Evolutionary conservation across 2,113 vertebrate genomes (phyloP).

Genomic region (Ageneiosus marmoratus): DNA sequence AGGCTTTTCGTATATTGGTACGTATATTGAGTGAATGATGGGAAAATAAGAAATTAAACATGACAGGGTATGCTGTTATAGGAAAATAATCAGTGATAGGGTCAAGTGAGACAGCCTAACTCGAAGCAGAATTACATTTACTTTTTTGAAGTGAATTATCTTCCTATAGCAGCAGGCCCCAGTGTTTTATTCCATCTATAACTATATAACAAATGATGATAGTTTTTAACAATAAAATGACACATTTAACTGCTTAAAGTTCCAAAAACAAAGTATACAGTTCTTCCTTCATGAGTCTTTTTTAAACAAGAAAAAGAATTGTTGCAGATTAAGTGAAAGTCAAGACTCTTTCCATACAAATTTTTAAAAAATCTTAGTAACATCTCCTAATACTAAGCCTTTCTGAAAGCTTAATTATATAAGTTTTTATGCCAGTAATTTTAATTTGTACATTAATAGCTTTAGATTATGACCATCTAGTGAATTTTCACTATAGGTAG

Average conservation of each 20-base stretch:
- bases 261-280: neutral
- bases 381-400: neutral
- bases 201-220: neutral
- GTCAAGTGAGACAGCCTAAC: neutral
- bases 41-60: neutral
- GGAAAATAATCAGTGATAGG: neutral
- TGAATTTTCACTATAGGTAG: neutral
- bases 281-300: neutral
- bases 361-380: too few relatives aligned
- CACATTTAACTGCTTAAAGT: neutral
- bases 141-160: neutral
- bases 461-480: neutral
- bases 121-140: neutral
- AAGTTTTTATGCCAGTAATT: neutral
- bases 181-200: neutral
- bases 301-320: neutral
- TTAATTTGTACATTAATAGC: neutral
- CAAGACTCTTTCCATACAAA: neutral
- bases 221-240: neutral
- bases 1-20: neutral
- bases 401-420: neutral
- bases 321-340: neutral
- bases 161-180: neutral
- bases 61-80: neutral
- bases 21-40: neutral